Conservation (phyloP, 92 coral and sea anemone genomes). For the Ricordea florida region DNA sequence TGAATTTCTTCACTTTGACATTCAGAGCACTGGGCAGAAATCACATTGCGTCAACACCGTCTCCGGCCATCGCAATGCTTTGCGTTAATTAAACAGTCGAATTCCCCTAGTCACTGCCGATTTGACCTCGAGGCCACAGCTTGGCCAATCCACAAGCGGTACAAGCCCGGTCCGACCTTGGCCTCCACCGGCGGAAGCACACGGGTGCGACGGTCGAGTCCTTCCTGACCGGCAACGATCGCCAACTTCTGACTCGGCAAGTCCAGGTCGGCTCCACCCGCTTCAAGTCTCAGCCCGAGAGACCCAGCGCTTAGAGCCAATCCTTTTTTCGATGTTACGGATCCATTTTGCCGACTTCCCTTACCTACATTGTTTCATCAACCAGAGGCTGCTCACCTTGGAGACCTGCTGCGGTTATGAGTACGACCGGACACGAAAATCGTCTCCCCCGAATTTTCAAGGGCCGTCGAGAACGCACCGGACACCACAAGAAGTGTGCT, state of each 20-base stretch:
- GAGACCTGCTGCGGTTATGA: conserved; percentile 85
- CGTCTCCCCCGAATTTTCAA: conserved; percentile 65
- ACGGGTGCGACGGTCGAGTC: too few species aligned
- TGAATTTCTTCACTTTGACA: conserved; percentile 11
- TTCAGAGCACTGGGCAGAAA: conserved; percentile 16
- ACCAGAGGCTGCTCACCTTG: conserved; percentile 82
- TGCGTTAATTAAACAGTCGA: conserved; percentile 77
- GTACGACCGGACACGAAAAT: conserved; percentile 58
- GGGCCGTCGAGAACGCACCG: conserved; percentile 63
- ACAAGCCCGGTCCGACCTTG: conserved; percentile 61
- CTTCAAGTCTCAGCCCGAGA: conserved; percentile 70
- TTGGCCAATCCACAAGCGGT: conserved; percentile 66
- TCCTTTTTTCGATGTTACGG: conserved; percentile 78
- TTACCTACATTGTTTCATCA: conserved; percentile 70
- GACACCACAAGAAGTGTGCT: conserved; percentile 48
- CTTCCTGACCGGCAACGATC: background rate
- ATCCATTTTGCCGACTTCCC: conserved; percentile 80
- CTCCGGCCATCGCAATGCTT: conserved; percentile 33
- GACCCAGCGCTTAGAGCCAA: conserved; percentile 65
- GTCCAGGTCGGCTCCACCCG: conserved; percentile 56
- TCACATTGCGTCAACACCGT: conserved; percentile 10
- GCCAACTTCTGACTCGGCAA: conserved; percentile 22
- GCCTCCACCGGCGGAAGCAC: background rate
- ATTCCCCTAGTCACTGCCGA: conserved; percentile 71
- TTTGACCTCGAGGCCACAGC: conserved; percentile 63